Evolutionary conservation across 2,888 invertebrate genomes (phyloP).

Genomic region (Macaria liturata): DNA sequence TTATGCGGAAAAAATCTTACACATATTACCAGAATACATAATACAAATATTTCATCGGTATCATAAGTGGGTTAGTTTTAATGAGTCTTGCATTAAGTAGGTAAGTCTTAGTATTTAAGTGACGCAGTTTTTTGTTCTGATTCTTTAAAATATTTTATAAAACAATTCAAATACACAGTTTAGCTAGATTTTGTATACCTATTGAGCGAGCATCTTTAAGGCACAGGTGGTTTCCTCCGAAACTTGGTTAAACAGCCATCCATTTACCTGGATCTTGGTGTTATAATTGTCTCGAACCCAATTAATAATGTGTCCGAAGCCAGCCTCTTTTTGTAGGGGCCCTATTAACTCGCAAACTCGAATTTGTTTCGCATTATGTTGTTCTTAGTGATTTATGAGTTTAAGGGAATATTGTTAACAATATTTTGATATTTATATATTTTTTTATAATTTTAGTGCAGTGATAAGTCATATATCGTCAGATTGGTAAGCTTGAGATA

Average conservation of each 20-base stretch:
- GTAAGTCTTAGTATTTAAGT: too few species aligned
- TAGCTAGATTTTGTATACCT: too few species aligned
- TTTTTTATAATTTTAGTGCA: background rate
- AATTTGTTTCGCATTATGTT: conserved; percentile 38
- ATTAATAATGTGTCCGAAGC: conserved; percentile 46
- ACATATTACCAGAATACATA: too few species aligned
- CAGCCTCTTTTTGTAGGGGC: conserved; percentile 45
- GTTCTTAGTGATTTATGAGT: conserved; percentile 16
- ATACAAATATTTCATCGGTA: too few species aligned
- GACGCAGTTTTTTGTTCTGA: too few species aligned
- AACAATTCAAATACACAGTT: too few species aligned
- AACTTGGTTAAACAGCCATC: conserved; percentile 49
- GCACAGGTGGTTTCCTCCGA: conserved; percentile 20
- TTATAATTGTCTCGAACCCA: conserved; percentile 49
- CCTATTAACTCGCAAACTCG: conserved; percentile 41
- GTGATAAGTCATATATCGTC: too few species aligned
- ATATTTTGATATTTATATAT: background rate
- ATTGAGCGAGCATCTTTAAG: conserved; percentile 5
- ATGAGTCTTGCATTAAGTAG: too few species aligned
- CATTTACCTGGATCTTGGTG: conserved; percentile 45
- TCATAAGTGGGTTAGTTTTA: too few species aligned
- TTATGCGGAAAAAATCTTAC: too few species aligned
- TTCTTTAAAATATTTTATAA: too few species aligned
- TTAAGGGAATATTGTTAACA: background rate
- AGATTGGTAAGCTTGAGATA: too few species aligned